Evolutionary conservation across 2,888 invertebrate species (phyloP).

Genomic region (Cheilosia pagana): DNA sequence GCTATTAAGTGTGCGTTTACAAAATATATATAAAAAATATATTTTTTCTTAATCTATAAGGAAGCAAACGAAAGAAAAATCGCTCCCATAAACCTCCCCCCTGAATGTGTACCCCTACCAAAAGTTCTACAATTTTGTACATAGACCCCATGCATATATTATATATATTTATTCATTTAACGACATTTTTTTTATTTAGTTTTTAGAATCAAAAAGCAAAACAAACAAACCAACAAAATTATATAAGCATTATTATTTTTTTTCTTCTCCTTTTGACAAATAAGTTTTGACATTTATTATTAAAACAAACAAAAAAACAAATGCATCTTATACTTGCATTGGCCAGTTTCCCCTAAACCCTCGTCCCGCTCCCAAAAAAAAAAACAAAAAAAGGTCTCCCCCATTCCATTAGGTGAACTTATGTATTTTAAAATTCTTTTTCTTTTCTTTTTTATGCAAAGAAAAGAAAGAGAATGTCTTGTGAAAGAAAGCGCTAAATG

Average conservation of each 20-base stretch:
- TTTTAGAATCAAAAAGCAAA: constrained; percentile 71
- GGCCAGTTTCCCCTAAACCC: constrained; percentile 58
- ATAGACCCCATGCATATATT: constrained; percentile 65
- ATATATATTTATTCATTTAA: constrained; percentile 70
- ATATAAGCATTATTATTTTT: constrained; percentile 14
- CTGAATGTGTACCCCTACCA: constrained; percentile 61
- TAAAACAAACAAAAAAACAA: constrained; percentile 39
- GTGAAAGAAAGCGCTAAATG: constrained; percentile 67
- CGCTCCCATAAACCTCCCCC: constrained; percentile 15
- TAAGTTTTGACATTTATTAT: constrained; percentile 55
- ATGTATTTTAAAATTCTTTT: constrained; percentile 60
- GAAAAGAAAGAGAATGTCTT: constrained; percentile 76
- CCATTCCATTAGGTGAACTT: constrained; percentile 68
- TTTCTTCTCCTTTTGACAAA: constrained; percentile 64
- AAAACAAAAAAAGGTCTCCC: neutral
- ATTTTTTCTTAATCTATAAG: constrained; percentile 61
- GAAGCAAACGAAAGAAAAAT: constrained; percentile 50
- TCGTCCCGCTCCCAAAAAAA: neutral
- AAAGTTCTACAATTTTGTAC: constrained; percentile 43
- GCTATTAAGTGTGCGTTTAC: constrained; percentile 65
- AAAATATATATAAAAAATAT: constrained; percentile 28
- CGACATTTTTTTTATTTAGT: constrained; percentile 74
- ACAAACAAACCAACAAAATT: constrained; percentile 64
- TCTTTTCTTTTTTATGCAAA: constrained; percentile 79
- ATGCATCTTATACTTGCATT: constrained; percentile 71